A percentile compares a stretch with the other conserved stretches of the same genome.
Conservation (phyloP, 2,113 vertebrate genomes). For the Sphaerodactylus townsendi region DNA sequence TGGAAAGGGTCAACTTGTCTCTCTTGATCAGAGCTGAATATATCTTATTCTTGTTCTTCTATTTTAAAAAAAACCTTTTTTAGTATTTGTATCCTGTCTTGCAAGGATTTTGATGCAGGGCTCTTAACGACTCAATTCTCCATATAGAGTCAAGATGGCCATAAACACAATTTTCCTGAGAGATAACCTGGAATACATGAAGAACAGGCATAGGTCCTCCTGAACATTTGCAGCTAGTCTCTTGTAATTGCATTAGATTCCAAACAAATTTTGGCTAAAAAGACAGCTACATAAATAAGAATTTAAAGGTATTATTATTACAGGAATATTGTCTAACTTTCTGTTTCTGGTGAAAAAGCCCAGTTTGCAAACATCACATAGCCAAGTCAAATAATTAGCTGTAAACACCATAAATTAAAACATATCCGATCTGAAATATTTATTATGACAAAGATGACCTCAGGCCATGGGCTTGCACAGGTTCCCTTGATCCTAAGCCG, state of each 20-base stretch:
- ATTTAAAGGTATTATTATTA: slow-evolving; percentile 48
- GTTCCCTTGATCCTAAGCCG: slow-evolving; percentile 45
- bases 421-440: slow-evolving; percentile 31
- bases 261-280: slow-evolving; percentile 50
- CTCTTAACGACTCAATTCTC: background rate
- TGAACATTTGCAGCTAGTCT: background rate
- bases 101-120: background rate
- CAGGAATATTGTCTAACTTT: slow-evolving; percentile 41
- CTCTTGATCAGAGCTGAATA: background rate
- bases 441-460: slow-evolving; percentile 53
- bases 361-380: slow-evolving; percentile 16
- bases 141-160: background rate
- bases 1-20: no score
- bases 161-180: background rate
- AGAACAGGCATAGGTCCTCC: background rate
- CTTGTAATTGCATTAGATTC: slow-evolving; percentile 33
- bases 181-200: background rate
- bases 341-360: slow-evolving; percentile 40
- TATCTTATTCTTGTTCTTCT: background rate
- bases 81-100: background rate
- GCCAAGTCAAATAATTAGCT: slow-evolving; percentile 64
- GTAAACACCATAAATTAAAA: slow-evolving; percentile 47
- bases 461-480: slow-evolving; percentile 39
- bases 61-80: background rate
- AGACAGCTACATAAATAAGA: slow-evolving; percentile 69